Base-by-base conservation (phyloP, 2,113 vertebrate genomes). In the Isichthys henryi region DNA sequence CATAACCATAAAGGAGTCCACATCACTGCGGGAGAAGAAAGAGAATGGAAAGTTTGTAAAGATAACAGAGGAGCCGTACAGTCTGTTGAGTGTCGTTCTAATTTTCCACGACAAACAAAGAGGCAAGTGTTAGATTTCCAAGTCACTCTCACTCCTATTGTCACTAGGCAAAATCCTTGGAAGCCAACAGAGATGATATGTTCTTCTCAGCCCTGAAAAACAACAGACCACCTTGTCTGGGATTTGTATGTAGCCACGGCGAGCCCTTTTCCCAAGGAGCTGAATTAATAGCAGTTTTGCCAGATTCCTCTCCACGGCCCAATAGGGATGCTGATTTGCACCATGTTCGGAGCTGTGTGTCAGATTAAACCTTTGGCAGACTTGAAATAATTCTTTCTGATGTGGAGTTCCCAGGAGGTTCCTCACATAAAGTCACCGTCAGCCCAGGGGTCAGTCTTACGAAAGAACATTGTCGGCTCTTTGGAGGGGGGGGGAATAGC, bases 381-480 rank as follows among this genome's bases (percentile, higher is more conserved):
- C 96, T 96, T 97, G 95, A 96, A 96, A 96, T 95, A 95, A 93
- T 92, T 94, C 94, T 95, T 95, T 96, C 95, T 95, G 95, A 94
- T 93, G 92, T 92, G 93, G 92, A 91, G 92, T 96, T 96, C 95
- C 95, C 95, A 94, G 94, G 93, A 95, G 94, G 92, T 95, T 95
- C 95, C 93, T 92, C 93, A 92, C 94, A 94, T 93, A 93, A 94
- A 95, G 92, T 94, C 93, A 91, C 93, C 95, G 91, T 95, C 94
- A 94, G 93, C 90, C 92, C 93, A 94, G 23, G 94, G 94, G 93
- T 94, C 94, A 95, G 35, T 31, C 77, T 96, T 95, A 95, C 95
- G 95, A 95, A 95, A 95, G 94, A 92, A 95, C 93, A 94, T 96
- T 96, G 95, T 96, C 96, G 95, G 95, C 93, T 95, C 93, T 96